Conservation (phyloP, 2,888 invertebrate genomes). For the Chrysolina haemoptera region DNA sequence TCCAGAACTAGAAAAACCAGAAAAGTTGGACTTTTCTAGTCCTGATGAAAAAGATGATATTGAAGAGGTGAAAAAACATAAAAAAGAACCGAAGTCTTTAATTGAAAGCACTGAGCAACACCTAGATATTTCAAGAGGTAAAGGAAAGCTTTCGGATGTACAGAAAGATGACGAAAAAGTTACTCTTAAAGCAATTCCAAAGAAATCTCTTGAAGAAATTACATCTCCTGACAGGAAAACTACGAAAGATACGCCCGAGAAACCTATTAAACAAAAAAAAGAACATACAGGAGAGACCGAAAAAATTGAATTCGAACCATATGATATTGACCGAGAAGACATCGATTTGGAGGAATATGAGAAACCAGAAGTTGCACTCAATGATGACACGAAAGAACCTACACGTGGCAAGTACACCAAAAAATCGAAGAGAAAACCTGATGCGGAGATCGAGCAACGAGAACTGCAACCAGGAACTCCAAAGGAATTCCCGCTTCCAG, state of each 20-base stretch:
- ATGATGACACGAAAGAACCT: constrained; percentile 55
- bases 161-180: constrained; percentile 61
- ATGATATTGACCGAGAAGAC: constrained; percentile 65
- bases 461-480: constrained; percentile 54
- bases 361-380: constrained; percentile 14
- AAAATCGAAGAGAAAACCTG: constrained; percentile 55
- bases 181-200: constrained; percentile 67
- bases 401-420: constrained; percentile 57
- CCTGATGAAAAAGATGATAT: constrained; percentile 62
- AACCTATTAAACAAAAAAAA: constrained; percentile 29
- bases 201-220: constrained; percentile 49
- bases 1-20: constrained; percentile 68
- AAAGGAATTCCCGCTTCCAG: constrained; percentile 48
- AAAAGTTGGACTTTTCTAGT: constrained; percentile 69
- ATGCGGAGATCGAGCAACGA: constrained; percentile 53
- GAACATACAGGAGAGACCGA: constrained; percentile 39
- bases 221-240: constrained; percentile 40
- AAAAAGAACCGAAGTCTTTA: constrained; percentile 51
- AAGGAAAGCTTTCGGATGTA: constrained; percentile 64
- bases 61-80: constrained; percentile 46
- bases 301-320: constrained; percentile 50
- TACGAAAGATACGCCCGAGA: not conserved
- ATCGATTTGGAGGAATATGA: constrained; percentile 32
- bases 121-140: constrained; percentile 61
- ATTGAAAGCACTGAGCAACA: constrained; percentile 45